Conservation (phyloP, 64 coral and sea anemone genomes). For the Montipora capricornis region DNA sequence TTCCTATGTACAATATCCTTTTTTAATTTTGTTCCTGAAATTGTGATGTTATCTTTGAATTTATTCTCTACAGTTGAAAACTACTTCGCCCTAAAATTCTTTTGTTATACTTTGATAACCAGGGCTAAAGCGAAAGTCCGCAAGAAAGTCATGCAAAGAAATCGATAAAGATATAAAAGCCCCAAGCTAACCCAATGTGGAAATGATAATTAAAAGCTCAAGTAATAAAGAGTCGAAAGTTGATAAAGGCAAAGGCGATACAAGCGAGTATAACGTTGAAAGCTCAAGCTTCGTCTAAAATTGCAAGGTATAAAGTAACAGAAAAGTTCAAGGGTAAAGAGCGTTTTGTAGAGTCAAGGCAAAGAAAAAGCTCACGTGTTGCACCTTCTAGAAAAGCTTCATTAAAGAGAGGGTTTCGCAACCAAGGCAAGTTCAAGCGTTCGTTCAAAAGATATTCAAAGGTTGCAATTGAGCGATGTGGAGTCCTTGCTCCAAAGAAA, state of each 20-base stretch:
- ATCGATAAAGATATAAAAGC: constrained; percentile 52
- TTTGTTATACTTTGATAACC: constrained; percentile 40
- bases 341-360: neutral
- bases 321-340: constrained; percentile 4
- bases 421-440: neutral
- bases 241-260: constrained; percentile 9
- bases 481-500: neutral
- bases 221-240: constrained; percentile 35
- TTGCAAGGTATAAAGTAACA: neutral
- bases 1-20: constrained; percentile 99
- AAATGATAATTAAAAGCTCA: constrained; percentile 29
- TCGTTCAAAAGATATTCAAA: neutral
- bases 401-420: neutral
- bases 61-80: neutral
- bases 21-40: neutral
- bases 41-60: neutral
- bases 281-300: neutral
- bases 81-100: neutral
- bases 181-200: constrained; percentile 17
- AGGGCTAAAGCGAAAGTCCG: constrained; percentile 35
- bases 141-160: constrained; percentile 25
- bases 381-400: neutral
- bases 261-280: neutral
- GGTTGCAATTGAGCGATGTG: neutral
- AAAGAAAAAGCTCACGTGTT: constrained; percentile 25